phyloP scores from a whole-genome alignment of 1,140 invertebrate species.

The Brachionus rubens region DNA sequence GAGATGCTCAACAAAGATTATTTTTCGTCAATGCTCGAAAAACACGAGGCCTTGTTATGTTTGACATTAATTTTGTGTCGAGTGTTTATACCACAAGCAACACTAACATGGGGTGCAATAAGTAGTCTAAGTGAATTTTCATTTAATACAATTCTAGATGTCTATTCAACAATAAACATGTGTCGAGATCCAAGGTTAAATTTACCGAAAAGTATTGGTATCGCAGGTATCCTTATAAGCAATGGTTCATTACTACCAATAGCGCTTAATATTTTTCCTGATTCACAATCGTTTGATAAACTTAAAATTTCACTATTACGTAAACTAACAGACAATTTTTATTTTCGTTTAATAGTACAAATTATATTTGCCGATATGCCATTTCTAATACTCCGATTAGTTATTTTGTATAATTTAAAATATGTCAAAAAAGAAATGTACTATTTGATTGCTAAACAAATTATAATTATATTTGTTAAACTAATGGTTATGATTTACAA shows the following conservation, averaged over 20 bases:
- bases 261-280: constrained; percentile 1
- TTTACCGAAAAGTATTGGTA: neutral
- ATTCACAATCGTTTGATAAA: neutral
- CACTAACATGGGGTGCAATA: constrained; percentile 10
- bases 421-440: constrained; percentile 43
- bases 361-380: constrained; percentile 28
- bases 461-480: constrained; percentile 22
- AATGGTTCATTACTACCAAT: neutral
- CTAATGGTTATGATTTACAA: constrained; percentile 7
- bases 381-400: constrained; percentile 4
- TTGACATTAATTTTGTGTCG: neutral
- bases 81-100: constrained; percentile 32
- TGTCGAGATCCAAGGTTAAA: constrained; percentile 7
- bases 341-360: constrained; percentile 25
- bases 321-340: constrained; percentile 33
- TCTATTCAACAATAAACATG: constrained; percentile 14
- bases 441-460: constrained; percentile 31
- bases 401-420: constrained; percentile 25
- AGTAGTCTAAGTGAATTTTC: constrained; percentile 27
- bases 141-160: constrained; percentile 34
- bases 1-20: neutral
- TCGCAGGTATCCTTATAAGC: neutral
- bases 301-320: constrained; percentile 6
- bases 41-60: constrained; percentile 19
- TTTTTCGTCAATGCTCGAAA: constrained; percentile 19